Evolutionary conservation across 2,888 invertebrate genomes (phyloP), one percentile per base, ranked within the genome.

Genomic region (Hydropsyche betteni): DNA sequence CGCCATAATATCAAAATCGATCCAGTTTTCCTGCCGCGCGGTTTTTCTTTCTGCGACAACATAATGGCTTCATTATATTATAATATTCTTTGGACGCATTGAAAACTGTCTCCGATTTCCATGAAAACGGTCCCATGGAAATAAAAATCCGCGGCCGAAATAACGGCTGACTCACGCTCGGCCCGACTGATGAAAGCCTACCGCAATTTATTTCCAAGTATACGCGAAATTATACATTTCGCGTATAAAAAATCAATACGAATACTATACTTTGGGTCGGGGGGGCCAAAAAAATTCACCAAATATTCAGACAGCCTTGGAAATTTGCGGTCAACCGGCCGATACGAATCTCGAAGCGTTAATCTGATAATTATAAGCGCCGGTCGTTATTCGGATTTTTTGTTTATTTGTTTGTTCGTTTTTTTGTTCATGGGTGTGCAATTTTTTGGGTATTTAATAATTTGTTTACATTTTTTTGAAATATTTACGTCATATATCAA

Each of bases 301-400:
- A 44, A 44, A 24, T 58, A 16, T 16, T 58, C 58, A 16, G 24
- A 14, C 58, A 64, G 34, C 34, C 64, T 64, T 64, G 64, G 36
- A 36, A 64, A 36, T 64, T 64, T 64, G 64, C 64, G 64, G 64
- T 64, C 34, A 36, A 36, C 4, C 36, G 55, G 6, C 33, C 34
- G 64, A 64, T 64, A 36, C 36, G 34, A 64, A 64, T 64, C 64
- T 34, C 64, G 64, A 64, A 24, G 64, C 64, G 64, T 64, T 64
- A 64, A 64, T 64, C 64, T 64, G 64, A 64, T 64, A 64, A 64
- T 64, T 64, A 64, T 64, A 64, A 64, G 64, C 64, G 64, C 12
- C 64, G 10, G 24, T 24, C 24, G 24, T 24, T 8, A 7, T 16
- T 16, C 16, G 58, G 8, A 58, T 16, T 24, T 58, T 58, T 58